A percentile compares a stretch with the other conserved stretches of the same genome.
Conservation (phyloP, 2,113 vertebrate genomes). For the Ciconia boyciana region DNA sequence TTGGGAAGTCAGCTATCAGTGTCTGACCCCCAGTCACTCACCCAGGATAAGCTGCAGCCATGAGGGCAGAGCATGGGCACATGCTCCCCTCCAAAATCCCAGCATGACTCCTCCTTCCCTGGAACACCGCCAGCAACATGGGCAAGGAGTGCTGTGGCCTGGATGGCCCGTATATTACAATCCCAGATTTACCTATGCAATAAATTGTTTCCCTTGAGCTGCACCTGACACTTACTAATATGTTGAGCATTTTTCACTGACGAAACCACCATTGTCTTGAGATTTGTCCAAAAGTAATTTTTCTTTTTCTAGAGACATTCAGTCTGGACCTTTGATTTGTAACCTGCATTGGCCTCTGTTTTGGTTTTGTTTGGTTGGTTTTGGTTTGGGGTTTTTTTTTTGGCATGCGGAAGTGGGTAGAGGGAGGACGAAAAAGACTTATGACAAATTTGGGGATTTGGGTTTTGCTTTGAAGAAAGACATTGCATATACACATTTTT, state of each 20-base stretch:
- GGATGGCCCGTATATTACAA: background rate
- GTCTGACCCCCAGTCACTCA: background rate
- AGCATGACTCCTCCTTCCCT: background rate
- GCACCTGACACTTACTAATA: background rate
- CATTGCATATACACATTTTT: fast-evolving
- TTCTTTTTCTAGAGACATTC: background rate
- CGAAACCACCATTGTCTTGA: background rate
- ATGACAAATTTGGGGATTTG: background rate
- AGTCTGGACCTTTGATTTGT: background rate
- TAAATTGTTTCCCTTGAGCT: background rate
- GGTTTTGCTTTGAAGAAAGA: background rate
- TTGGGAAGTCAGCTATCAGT: background rate
- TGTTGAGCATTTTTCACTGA: background rate
- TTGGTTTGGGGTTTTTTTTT: background rate
- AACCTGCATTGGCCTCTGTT: background rate
- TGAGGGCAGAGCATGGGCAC: background rate
- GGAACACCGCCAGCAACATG: background rate
- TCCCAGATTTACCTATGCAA: background rate
- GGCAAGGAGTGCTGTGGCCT: background rate
- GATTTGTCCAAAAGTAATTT: background rate
- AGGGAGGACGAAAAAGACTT: background rate
- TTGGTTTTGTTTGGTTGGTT: background rate
- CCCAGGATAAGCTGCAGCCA: background rate
- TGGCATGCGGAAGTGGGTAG: background rate
- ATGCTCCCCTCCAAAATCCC: background rate